A percentile compares a stretch with the other conserved stretches of the same genome.
phyloP scores from a whole-genome alignment of 2,797 vertebrate species.

The Danio albolineatus region DNA sequence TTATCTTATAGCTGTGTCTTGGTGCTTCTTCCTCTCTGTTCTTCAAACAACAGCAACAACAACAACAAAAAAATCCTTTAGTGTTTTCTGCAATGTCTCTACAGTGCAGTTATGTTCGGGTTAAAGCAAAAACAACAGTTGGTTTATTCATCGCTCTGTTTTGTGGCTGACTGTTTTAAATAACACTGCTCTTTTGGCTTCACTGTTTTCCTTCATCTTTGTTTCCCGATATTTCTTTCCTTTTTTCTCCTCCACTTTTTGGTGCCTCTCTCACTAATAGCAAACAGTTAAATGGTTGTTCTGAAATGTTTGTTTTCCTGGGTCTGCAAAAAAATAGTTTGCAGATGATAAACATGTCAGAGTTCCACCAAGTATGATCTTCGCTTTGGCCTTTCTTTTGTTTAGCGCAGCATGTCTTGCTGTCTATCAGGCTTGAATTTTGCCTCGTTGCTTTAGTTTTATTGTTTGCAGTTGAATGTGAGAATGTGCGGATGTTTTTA shows the following conservation, averaged over 20 bases:
- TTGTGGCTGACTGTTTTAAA: slow-evolving; percentile 79
- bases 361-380: slow-evolving; percentile 70
- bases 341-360: slow-evolving; percentile 82
- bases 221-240: slow-evolving; percentile 41
- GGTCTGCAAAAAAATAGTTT: slow-evolving; percentile 80
- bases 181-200: slow-evolving; percentile 71
- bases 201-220: slow-evolving; percentile 52
- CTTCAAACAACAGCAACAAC: slow-evolving; percentile 17
- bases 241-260: slow-evolving; percentile 46
- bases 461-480: slow-evolving; percentile 46
- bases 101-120: slow-evolving; percentile 67
- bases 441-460: slow-evolving; percentile 51
- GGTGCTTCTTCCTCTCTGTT: slow-evolving; percentile 28
- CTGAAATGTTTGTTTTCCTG: slow-evolving; percentile 81
- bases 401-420: slow-evolving; percentile 42
- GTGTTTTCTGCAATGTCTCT: slow-evolving; percentile 49
- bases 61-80: slow-evolving; percentile 56
- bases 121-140: slow-evolving; percentile 78
- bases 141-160: slow-evolving; percentile 82
- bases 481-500: slow-evolving; percentile 16
- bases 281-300: slow-evolving; percentile 80
- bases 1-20: slow-evolving; percentile 42
- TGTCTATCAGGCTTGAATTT: slow-evolving; percentile 43
- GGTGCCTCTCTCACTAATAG: slow-evolving; percentile 74
- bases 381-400: slow-evolving; percentile 57